Evolutionary conservation across 2,797 vertebrate genomes (phyloP).

Genomic region (Fringilla coelebs): DNA sequence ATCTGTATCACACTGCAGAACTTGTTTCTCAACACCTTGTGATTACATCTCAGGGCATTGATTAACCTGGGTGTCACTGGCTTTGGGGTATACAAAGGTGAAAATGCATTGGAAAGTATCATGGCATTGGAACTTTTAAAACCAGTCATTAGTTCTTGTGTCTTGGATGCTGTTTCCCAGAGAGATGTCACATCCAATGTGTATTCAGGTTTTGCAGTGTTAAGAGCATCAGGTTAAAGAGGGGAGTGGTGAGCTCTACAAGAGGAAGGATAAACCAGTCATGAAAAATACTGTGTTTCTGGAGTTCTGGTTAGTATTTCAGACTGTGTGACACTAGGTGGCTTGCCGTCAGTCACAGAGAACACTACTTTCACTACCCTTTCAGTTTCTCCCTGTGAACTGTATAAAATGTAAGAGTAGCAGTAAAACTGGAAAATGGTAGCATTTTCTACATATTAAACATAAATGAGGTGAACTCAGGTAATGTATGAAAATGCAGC

Average conservation of each 20-base stretch:
- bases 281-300: not conserved
- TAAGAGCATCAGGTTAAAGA: not conserved
- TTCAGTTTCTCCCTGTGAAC: not conserved
- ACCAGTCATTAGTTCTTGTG: not conserved
- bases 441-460: not conserved
- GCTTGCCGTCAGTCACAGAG: not conserved
- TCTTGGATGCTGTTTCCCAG: not conserved
- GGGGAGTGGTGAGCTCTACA: accelerated
- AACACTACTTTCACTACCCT: not conserved
- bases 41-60: conserved; percentile 1
- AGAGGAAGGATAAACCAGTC: not conserved
- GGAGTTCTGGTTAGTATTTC: not conserved
- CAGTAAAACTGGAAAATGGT: not conserved
- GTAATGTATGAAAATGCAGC: not conserved
- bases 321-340: not conserved
- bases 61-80: not conserved
- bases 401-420: not conserved
- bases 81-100: not conserved
- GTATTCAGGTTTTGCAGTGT: not conserved
- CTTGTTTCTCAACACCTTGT: conserved; percentile 10
- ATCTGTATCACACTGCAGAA: not conserved
- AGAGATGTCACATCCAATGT: not conserved
- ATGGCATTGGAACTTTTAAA: not conserved
- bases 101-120: not conserved
- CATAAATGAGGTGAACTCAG: not conserved